Conservation (phyloP, 2,888 invertebrate species). For the Kryphioiulus occultus region DNA sequence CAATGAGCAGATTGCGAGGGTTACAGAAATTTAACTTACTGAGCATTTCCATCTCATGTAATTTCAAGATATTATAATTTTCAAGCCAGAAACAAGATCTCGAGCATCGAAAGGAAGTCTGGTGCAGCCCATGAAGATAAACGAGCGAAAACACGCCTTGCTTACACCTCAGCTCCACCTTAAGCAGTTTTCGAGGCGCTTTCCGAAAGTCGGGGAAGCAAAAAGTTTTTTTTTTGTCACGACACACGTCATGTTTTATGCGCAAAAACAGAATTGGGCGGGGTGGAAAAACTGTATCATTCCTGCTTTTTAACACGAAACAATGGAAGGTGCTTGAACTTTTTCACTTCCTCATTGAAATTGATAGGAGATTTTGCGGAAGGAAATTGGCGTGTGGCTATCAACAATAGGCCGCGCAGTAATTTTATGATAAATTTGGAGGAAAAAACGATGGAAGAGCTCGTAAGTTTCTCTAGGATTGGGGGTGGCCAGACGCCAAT, state of each 20-base stretch:
- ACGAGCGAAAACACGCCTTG: too few relatives aligned
- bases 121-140: too few relatives aligned
- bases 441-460: background rate
- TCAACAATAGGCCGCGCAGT: background rate
- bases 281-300: background rate
- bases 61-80: too few relatives aligned
- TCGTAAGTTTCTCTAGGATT: background rate
- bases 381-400: background rate
- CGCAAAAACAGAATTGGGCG: background rate
- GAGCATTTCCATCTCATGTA: too few relatives aligned
- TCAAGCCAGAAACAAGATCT: too few relatives aligned
- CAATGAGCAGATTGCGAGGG: too few relatives aligned
- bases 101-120: too few relatives aligned
- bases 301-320: background rate
- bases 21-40: too few relatives aligned
- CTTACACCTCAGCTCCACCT: too few relatives aligned
- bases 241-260: background rate
- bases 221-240: too few relatives aligned
- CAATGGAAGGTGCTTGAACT: slow-evolving; percentile 7
- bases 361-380: background rate
- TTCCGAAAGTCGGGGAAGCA: too few relatives aligned
- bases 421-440: background rate
- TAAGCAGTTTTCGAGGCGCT: too few relatives aligned
- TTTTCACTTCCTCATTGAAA: background rate
- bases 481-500: background rate